These are phyloP conservation scores for Drosophila teissieri DNA, from an alignment of 1,140 invertebrate species.

Conservation along the genomic window DNA sequence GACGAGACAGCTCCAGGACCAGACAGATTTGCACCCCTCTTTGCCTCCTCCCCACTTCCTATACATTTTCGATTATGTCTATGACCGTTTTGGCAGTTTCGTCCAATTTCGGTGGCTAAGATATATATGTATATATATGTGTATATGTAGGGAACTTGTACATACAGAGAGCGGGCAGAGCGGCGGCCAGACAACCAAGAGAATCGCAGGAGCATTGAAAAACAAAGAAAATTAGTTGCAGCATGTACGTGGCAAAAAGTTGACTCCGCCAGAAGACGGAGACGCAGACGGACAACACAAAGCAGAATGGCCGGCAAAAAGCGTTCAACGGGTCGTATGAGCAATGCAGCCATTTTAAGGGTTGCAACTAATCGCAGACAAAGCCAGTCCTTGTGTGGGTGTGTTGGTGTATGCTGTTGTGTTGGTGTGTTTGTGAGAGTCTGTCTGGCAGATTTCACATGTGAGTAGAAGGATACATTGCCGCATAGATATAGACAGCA, in stretches of 20 bases:
- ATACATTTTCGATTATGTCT: slow-evolving; percentile 61
- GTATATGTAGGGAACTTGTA: no score
- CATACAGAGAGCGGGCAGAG: background rate
- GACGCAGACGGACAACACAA: slow-evolving; percentile 47
- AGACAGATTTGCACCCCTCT: slow-evolving; percentile 12
- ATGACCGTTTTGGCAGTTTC: slow-evolving; percentile 66
- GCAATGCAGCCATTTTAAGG: slow-evolving; percentile 74
- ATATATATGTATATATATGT: background rate
- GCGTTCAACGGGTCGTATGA: slow-evolving; percentile 70
- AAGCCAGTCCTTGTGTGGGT: slow-evolving; percentile 30
- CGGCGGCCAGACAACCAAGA: slow-evolving; percentile 22
- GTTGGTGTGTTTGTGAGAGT: background rate
- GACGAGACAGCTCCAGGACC: slow-evolving; percentile 23
- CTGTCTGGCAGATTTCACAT: slow-evolving; percentile 44
- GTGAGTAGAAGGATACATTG: slow-evolving; percentile 17
- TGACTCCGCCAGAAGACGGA: slow-evolving; percentile 55
- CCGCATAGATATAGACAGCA: background rate
- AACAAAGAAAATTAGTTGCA: slow-evolving; percentile 79
- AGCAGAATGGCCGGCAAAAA: slow-evolving; percentile 35
- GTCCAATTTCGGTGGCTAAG: slow-evolving; percentile 8
- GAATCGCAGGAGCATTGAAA: slow-evolving; percentile 64
- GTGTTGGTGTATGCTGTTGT: background rate
- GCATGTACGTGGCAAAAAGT: slow-evolving; percentile 51
- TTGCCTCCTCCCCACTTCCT: no score
- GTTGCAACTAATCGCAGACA: slow-evolving; percentile 81